Base-by-base conservation (phyloP, 2,888 invertebrate species). In the Drosophila kambysellisi region DNA sequence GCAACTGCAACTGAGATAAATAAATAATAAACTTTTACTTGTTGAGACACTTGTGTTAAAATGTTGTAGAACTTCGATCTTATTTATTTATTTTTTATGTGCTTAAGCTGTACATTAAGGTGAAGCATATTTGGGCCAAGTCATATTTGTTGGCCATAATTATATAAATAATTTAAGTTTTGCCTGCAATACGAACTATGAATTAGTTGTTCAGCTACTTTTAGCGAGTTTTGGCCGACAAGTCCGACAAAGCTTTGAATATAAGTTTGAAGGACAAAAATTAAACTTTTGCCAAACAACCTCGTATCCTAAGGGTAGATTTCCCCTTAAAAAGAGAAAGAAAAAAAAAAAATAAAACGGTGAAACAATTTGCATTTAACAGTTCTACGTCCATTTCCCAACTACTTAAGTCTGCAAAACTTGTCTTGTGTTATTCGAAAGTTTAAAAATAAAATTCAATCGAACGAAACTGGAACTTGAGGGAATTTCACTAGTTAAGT, bases 21-120 rank as follows among this genome's bases (percentile, higher is more conserved):
- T 32, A 54, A 48, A 57, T 48, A 25, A 32, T 32, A 30, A 57
- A 48, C 48, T 39, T 29, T 35, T 6, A 48, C 17, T 37, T 37
- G 33, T 20, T 63, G 33, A n/a, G 54, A 15, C 39, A 39, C 76
- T 61, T 59, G 9, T 20, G 20, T 30, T 25, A 20, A 8, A 20
- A 32, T 33, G 17, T 20, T 43, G 15, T 17, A 4, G 7, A 6
- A 17, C 20, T 32, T 57, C 43, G 20, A 32, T 17, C 17, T 7
- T 4, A n/a, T 3, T n/a, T n/a, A 1, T n/a, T 41, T 0, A 41
- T 4, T 43, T 43, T 46, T 5, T 11, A 20, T 20, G 20, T 30
- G 9, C n/a, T 15, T 32, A 15, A 43, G 2, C 32, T 9, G 20
- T 9, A 3, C 15, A 20, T 41, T 17, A 41, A 15, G n/a, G 3